These are phyloP conservation scores for Anisognathus igniventris DNA, from an alignment of 2,797 vertebrate species.

Conservation along the genomic window DNA sequence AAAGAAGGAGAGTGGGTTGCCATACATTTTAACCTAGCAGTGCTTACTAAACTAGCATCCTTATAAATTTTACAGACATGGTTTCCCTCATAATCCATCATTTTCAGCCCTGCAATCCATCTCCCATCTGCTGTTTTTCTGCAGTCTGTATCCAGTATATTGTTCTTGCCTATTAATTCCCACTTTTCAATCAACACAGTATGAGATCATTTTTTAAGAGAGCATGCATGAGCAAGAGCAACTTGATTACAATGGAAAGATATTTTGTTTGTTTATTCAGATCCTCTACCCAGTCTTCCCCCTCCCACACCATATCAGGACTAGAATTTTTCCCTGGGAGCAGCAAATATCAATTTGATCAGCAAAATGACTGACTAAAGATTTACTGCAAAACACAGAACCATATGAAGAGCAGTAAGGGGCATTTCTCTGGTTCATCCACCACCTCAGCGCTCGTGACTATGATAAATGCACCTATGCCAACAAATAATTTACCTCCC, in stretches of 20 bases:
- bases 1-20: background rate
- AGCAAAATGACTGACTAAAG: background rate
- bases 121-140: background rate
- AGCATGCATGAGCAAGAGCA: constrained; percentile 25
- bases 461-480: background rate
- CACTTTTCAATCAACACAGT: constrained; percentile 22
- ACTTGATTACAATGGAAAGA: background rate
- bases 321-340: background rate
- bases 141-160: background rate
- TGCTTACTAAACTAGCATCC: background rate
- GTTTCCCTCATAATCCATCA: background rate
- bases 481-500: background rate
- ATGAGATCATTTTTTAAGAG: constrained; percentile 19
- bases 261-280: constrained; percentile 9
- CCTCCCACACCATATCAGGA: background rate
- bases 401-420: background rate
- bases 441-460: background rate
- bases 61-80: background rate
- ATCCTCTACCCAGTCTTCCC: background rate
- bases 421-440: background rate
- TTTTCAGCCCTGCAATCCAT: background rate
- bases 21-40: background rate
- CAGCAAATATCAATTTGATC: background rate
- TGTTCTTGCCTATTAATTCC: background rate
- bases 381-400: background rate